Evolutionary conservation across 2,888 invertebrate species (phyloP), one percentile per base, ranked within the genome.

Genomic region (Lymantria monacha): DNA sequence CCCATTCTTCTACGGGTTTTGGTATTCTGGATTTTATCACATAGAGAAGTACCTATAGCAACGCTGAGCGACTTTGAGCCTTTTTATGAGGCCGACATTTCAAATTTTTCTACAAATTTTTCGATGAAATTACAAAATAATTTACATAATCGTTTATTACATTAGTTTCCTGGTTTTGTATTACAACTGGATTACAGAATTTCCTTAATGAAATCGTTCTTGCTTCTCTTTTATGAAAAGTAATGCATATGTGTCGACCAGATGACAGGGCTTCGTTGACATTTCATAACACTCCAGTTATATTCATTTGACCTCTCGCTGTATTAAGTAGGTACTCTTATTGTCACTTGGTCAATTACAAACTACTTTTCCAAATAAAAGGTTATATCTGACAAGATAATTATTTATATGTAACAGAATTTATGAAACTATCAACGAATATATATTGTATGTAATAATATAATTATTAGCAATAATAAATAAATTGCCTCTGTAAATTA

Each of bases 401-500:
- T 53, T 49, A 53, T 36, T 46, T 38, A 42, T 15, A 9, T 15
- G 46, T 46, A 43, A 53, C 42, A 51, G 30, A 46, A 30, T 22
- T 14, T 3, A 43, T 30, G 42, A 22, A 46, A 46, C 50, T 44
- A 57, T 53, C 51, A 59, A 54, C 55, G 61, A 47, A 48, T 45
- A 55, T 45, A 55, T 46, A 37, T 46, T 46, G 52, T 49, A 57
- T 53, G 33, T 42, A 44, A 52, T 49, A 49, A 45, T 53, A 57
- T 49, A 49, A 45, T 53, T 55, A 55, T 30, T 13, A 47, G 47
- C 54, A 41, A 60, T 69, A 69, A 69, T 66, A 65, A 63, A 64
- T 65, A 54, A 66, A 53, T 66, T 64, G 62, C 69, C 49, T 48
- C 51, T 47, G 51, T 67, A 62, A 70, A 65, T 53, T 69, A 66